Percentiles rank a stretch among this genome's conserved stretches.
phyloP scores from a whole-genome alignment of 2,888 invertebrate genomes.

The Mesopsocus fuscifrons region DNA sequence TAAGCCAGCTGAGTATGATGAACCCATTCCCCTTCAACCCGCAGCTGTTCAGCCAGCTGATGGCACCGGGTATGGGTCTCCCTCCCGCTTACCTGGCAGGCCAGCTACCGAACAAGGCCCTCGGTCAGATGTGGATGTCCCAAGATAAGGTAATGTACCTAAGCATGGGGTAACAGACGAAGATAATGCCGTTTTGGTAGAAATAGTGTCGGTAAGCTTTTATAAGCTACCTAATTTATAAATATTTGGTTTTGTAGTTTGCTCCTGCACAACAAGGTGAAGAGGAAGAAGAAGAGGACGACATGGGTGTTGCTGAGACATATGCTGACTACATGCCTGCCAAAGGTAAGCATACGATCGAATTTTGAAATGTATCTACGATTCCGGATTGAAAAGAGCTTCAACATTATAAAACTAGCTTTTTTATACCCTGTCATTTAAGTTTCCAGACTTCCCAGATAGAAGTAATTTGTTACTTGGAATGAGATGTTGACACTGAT shows the following conservation, averaged over 20 bases:
- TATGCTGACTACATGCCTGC: slow-evolving; percentile 97
- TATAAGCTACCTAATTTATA: too few species aligned
- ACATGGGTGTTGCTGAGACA: slow-evolving; percentile 95
- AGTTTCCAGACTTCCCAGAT: too few species aligned
- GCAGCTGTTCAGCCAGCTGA: slow-evolving; percentile 12
- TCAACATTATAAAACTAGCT: too few species aligned
- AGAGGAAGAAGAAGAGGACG: slow-evolving; percentile 81
- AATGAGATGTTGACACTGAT: slow-evolving; percentile 7
- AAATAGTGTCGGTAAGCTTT: too few species aligned
- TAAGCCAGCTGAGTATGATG: slow-evolving; percentile 2
- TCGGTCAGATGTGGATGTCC: slow-evolving; percentile 39
- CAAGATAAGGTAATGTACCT: slow-evolving; percentile 17
- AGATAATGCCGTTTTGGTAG: too few species aligned
- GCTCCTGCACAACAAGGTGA: slow-evolving; percentile 36
- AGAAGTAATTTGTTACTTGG: too few species aligned
- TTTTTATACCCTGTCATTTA: too few species aligned
- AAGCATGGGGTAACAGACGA: too few species aligned
- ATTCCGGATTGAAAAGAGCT: not conserved
- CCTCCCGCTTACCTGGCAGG: slow-evolving; percentile 11
- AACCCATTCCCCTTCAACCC: slow-evolving; percentile 6
- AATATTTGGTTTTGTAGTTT: not conserved
- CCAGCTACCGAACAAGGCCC: slow-evolving; percentile 32
- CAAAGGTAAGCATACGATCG: slow-evolving; percentile 44
- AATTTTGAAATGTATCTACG: not conserved
- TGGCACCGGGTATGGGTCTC: slow-evolving; percentile 14